Evolutionary conservation across 2,113 vertebrate species (phyloP), one percentile per base, ranked within the genome.

Genomic region (Phainopepla nitens): DNA sequence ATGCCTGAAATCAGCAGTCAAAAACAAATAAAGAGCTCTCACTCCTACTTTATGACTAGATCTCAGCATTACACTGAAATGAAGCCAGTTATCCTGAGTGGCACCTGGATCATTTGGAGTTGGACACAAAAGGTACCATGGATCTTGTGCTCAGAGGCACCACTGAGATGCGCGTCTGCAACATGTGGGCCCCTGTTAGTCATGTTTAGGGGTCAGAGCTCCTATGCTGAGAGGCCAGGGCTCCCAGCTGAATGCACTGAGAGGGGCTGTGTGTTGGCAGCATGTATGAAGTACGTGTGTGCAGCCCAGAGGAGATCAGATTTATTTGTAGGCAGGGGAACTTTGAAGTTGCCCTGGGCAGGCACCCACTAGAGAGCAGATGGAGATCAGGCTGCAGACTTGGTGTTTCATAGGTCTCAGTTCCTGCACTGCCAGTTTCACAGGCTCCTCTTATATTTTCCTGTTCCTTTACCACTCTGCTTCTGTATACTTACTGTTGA

Each of bases 101-200:
- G 17, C 49, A 72, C 23, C 69, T 51, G 28, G 23, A 18, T 18
- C 41, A 16, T 77, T 83, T 47, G 82, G 49, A 53, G 39, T 4
- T 44, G 1, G 14, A 4, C 60, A 21, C 53, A 72, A 25, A 79
- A 80, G n/a, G 15, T 24, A n/a, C 28, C 27, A 0, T 1, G 29
- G 42, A 29, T 35, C 58, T 45, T 53, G 36, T 24, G 42, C 54
- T 80, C 58, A 80, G 85, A 53, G 41, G 13, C 36, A 58, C 12
- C 5, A 0, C 28, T n/a, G 83, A 71, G 20, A 9, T 47, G 14
- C 0, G 0, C 15, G 28, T 44, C 56, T 79, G 23, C 82, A 73
- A 15, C 51, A 45, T 0, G 0, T 18, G 33, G 10, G 41, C 20
- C 39, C 24, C 49, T 36, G 3, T 1, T 5, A 21, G 33, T 10